phyloP scores from a whole-genome alignment of 2,113 vertebrate species.

The Psilopsiagon aymara region DNA sequence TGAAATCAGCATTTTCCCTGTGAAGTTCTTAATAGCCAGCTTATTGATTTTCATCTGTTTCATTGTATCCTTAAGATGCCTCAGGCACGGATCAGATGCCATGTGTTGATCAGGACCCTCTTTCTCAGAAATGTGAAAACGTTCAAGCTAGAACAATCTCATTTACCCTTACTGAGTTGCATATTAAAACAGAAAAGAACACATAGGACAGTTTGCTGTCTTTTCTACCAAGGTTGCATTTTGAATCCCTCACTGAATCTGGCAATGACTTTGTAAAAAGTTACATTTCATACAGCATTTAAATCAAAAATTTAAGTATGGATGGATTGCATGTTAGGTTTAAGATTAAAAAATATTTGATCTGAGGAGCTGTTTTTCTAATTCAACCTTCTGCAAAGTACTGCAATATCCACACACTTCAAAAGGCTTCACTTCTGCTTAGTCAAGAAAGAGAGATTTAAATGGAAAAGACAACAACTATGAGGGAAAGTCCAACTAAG shows the following conservation, averaged over 20 bases:
- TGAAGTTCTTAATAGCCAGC: not conserved
- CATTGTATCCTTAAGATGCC: not conserved
- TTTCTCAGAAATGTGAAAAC: not conserved
- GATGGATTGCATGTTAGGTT: not conserved
- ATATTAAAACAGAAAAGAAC: not conserved
- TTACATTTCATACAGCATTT: not conserved
- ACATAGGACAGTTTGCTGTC: not conserved
- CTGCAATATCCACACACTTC: not conserved
- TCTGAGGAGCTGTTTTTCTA: not conserved
- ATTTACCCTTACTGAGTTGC: not conserved
- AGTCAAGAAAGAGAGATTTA: not conserved
- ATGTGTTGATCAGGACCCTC: not conserved
- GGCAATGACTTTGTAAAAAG: not conserved
- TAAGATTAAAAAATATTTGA: not conserved
- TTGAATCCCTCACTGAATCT: not conserved
- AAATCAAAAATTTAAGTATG: not conserved
- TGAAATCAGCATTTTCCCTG: not conserved
- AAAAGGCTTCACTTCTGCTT: not conserved
- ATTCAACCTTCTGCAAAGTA: not conserved
- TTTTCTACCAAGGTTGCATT: not conserved
- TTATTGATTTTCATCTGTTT: not conserved
- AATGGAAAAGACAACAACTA: not conserved
- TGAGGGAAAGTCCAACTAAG: not conserved
- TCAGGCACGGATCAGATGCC: not conserved
- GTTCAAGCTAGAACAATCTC: not conserved